Evolutionary conservation across 2,113 vertebrate species (phyloP).

Genomic region (Falco punctatus): DNA sequence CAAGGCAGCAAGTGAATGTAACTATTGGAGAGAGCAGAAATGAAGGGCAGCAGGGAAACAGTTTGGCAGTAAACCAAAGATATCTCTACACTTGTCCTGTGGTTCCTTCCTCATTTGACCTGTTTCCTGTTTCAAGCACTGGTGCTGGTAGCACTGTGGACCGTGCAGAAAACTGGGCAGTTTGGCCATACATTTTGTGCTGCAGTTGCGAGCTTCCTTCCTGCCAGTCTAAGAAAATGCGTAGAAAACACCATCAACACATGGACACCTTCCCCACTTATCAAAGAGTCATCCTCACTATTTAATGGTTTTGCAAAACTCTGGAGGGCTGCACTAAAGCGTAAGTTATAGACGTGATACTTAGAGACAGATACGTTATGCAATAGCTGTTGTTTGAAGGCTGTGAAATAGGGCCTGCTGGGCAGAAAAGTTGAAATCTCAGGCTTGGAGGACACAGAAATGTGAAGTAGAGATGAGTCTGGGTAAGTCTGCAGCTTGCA

Average conservation of each 20-base stretch:
- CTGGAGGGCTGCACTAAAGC: background rate
- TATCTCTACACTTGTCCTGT: background rate
- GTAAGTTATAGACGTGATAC: background rate
- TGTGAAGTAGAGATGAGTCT: background rate
- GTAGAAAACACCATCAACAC: background rate
- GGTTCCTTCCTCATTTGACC: background rate
- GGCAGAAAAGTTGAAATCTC: background rate
- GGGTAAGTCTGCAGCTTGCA: background rate
- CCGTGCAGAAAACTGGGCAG: background rate
- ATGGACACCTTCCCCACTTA: background rate
- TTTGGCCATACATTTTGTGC: background rate
- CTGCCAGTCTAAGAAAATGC: background rate
- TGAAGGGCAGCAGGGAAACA: background rate
- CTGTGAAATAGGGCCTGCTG: background rate
- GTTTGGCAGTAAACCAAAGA: background rate
- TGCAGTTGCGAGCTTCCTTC: background rate
- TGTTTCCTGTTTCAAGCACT: background rate
- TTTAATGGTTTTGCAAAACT: background rate
- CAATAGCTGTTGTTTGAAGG: background rate
- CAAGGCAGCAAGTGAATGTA: background rate
- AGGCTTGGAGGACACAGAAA: background rate
- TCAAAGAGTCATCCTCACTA: background rate
- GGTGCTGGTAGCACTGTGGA: background rate
- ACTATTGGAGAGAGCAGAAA: background rate
- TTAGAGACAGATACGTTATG: background rate